Evolutionary conservation across 2,113 vertebrate genomes (phyloP).

Genomic region (Phylloscopus whistleri): DNA sequence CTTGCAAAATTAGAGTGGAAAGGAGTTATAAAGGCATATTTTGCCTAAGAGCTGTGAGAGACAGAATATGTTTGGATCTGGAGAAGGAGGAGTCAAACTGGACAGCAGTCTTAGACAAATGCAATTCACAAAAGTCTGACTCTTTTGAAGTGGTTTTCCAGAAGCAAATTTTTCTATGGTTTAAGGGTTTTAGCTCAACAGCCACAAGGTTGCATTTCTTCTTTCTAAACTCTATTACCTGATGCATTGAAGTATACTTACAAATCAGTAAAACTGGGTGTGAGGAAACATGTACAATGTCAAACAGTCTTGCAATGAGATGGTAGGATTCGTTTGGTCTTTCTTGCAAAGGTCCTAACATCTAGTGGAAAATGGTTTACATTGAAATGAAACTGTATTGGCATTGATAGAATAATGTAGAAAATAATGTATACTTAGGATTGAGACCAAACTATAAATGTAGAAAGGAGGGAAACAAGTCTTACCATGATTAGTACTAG

Average conservation of each 20-base stretch:
- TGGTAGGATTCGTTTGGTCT: neutral
- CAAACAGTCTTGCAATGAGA: neutral
- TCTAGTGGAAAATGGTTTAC: neutral
- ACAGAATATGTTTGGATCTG: neutral
- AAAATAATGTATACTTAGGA: neutral
- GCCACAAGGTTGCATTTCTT: neutral
- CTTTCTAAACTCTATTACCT: neutral
- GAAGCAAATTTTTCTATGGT: neutral
- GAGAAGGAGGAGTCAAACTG: neutral
- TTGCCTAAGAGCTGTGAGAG: neutral
- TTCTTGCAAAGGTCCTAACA: neutral
- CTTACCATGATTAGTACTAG: neutral
- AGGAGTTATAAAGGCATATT: neutral
- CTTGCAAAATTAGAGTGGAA: neutral
- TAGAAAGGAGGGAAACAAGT: neutral
- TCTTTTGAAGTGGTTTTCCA: neutral
- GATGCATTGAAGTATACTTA: neutral
- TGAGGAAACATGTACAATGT: rapidly evolving
- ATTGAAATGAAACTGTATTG: neutral
- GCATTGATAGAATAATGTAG: neutral
- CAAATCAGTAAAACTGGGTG: neutral
- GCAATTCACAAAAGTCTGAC: neutral
- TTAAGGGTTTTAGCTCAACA: neutral
- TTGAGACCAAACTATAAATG: neutral
- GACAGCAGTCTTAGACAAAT: neutral